Percentiles rank a stretch among this genome's conserved stretches.
Conservation (phyloP, 2,888 invertebrate genomes). For the Eristalis tenax region DNA sequence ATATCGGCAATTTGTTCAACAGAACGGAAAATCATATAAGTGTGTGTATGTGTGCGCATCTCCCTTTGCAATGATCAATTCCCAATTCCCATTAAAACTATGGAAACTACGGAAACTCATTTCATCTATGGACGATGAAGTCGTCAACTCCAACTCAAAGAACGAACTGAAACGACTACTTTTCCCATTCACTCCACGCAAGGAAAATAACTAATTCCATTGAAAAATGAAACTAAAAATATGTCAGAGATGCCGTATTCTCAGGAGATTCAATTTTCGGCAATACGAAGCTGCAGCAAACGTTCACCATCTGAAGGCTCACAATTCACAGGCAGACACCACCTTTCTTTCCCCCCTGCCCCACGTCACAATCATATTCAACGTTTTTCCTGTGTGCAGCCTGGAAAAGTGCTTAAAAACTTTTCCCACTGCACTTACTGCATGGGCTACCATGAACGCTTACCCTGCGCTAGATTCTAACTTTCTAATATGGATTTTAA, state of each 20-base stretch:
- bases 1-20: too few relatives aligned
- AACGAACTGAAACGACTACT: background rate
- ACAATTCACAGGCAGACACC: background rate
- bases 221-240: background rate
- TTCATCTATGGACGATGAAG: background rate
- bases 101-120: background rate
- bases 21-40: background rate
- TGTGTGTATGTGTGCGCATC: background rate
- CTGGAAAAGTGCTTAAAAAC: slow-evolving; percentile 8
- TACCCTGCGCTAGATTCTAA: slow-evolving; percentile 13
- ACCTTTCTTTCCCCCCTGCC: background rate
- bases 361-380: background rate
- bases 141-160: background rate
- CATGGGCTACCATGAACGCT: background rate
- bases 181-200: background rate
- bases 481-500: slow-evolving; percentile 28
- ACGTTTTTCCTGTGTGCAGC: slow-evolving; percentile 5
- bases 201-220: background rate
- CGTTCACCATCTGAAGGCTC: background rate
- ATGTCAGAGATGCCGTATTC: background rate
- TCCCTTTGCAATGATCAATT: background rate
- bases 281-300: background rate
- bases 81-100: background rate
- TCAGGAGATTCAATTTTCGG: slow-evolving; percentile 9
- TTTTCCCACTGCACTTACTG: slow-evolving; percentile 5